Evolutionary conservation across 2,113 vertebrate genomes (phyloP), one percentile per base, ranked within the genome.

Genomic region (Anguilla japonica): DNA sequence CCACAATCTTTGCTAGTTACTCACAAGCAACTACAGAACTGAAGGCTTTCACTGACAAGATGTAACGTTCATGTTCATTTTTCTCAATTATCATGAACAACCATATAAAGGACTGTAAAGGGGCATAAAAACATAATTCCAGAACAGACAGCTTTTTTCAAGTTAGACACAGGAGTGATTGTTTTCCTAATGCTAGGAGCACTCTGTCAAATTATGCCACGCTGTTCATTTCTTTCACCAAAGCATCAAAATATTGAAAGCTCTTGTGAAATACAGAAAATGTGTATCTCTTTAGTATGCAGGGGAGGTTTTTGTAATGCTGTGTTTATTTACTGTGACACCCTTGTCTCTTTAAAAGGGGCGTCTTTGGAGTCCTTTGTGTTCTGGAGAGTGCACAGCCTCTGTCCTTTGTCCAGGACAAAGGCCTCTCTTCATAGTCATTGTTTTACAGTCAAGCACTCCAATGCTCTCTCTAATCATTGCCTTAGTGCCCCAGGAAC

Each of bases 351-450:
- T 90, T 22, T 82, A 41, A 50, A 82, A 81, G 89, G 18, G 40
- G 39, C 14, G 87, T 91, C 82, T 91, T 90, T 90, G 87, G 89
- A 87, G 82, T 86, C 85, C 88, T 88, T 89, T 91, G 91, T 91
- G 71, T 83, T 75, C 86, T 46, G 71, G 39, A 14, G 46, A 15
- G 67, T 34, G 79, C 39, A 87, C 86, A 92, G 89, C 90, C n/a
- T 75, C 71, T 75, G 11, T n/a, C n/a, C n/a, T 26, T 7, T 13
- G 22, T 46, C 43, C 13, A 67, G 89, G 79, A 94, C 93, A 95
- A 95, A 93, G 92, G 79, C 86, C 78, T 85, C 90, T 83, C 91
- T 94, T 94, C 87, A 91, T 83, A 53, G 78, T 81, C 56, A 60
- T 20, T 20, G 82, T 89, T 90, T 91, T 88, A 87, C 88, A 92